Evolutionary conservation across 2,888 invertebrate species (phyloP).

Genomic region (Drosophila rellima): DNA sequence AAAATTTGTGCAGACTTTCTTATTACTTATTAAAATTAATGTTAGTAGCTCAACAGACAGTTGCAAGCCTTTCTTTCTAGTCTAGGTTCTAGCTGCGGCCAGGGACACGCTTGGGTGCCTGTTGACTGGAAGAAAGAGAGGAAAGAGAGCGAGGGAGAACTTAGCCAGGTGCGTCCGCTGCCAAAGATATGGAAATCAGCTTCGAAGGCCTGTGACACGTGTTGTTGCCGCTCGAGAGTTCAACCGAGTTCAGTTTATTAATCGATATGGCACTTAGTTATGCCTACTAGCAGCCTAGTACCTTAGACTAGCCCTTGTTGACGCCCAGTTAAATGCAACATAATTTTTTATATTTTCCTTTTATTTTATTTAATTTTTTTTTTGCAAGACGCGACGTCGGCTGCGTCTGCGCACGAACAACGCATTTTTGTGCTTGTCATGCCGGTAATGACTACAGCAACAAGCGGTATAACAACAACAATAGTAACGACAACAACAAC

Average conservation of each 20-base stretch:
- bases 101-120: conserved; percentile 52
- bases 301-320: conserved; percentile 58
- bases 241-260: conserved; percentile 73
- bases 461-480: conserved; percentile 28
- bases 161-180: conserved; percentile 55
- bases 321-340: conserved; percentile 75
- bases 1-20: conserved; percentile 12
- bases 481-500: conserved; percentile 26
- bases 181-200: conserved; percentile 71
- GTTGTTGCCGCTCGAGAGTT: conserved; percentile 51
- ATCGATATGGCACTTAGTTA: conserved; percentile 63
- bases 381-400: conserved; percentile 44
- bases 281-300: conserved; percentile 27
- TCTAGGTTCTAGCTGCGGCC: conserved; percentile 17
- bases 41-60: conserved; percentile 17
- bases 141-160: conserved; percentile 5
- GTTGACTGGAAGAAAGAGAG: neutral
- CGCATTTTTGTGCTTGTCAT: conserved; percentile 83
- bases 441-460: conserved; percentile 79
- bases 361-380: conserved; percentile 45
- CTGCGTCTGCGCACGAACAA: conserved; percentile 72
- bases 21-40: conserved; percentile 14
- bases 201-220: conserved; percentile 60
- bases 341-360: conserved; percentile 31
- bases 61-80: conserved; percentile 23